A percentile compares a stretch with the other conserved stretches of the same genome.
Conservation (phyloP, 2,888 invertebrate species). For the Trachelus stipa region DNA sequence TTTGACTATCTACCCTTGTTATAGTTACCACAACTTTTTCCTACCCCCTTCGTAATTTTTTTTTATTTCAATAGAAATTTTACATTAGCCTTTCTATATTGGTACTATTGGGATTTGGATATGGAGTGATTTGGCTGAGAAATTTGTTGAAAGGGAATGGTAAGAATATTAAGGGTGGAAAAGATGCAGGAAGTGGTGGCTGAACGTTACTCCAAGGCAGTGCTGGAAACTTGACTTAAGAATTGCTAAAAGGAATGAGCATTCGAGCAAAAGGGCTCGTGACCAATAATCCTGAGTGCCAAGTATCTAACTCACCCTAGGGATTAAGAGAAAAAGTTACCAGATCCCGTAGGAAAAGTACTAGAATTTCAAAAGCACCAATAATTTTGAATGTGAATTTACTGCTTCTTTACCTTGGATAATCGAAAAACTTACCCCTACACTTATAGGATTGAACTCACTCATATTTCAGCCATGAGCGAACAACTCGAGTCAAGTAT, state of each 20-base stretch:
- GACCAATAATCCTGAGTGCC: conserved; percentile 1
- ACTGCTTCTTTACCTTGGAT: background rate
- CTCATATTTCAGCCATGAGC: background rate
- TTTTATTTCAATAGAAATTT: background rate
- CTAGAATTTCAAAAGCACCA: background rate
- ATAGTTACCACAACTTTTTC: background rate
- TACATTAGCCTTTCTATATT: background rate
- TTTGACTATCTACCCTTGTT: background rate
- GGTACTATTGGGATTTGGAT: background rate
- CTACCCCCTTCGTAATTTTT: background rate
- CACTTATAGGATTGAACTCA: background rate
- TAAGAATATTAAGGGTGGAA: background rate
- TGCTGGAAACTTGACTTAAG: background rate
- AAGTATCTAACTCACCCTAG: background rate
- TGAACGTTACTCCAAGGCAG: background rate
- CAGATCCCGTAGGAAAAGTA: background rate
- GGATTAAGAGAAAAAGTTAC: background rate
- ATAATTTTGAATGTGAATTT: background rate
- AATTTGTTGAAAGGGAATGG: background rate
- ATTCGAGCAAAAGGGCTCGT: conserved; percentile 55
- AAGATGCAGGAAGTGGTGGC: background rate
- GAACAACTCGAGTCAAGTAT: background rate
- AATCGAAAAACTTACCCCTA: background rate
- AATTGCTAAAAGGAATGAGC: conserved; percentile 65
- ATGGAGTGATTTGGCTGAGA: background rate